These are phyloP conservation scores for Gymnothorax javanicus DNA, from an alignment of 2,797 vertebrate genomes.

Conservation along the genomic window DNA sequence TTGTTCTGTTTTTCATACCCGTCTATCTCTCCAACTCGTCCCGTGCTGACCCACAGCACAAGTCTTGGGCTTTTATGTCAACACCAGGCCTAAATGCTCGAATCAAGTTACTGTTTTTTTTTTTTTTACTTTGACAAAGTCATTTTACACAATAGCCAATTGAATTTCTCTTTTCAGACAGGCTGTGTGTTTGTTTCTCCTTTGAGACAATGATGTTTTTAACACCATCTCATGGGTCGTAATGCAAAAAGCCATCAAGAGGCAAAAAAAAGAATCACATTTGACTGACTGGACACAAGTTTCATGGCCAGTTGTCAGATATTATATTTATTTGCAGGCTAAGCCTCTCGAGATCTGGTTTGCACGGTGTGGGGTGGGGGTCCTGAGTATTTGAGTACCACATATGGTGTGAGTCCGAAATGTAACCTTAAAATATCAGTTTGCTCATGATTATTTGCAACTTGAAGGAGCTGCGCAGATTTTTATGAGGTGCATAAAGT, in stretches of 20 bases:
- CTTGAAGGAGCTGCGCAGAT: not conserved
- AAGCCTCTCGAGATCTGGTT: no score
- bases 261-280: not conserved
- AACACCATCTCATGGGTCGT: not conserved
- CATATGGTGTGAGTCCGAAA: not conserved
- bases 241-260: not conserved
- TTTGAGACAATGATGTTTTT: not conserved
- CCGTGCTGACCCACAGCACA: not conserved
- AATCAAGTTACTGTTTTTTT: not conserved
- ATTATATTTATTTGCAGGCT: not conserved
- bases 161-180: not conserved
- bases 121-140: not conserved
- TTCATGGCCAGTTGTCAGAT: not conserved
- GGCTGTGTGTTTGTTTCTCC: not conserved
- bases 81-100: not conserved
- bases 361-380: no score
- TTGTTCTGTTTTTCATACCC: slow-evolving; percentile 30
- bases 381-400: not conserved
- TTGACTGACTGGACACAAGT: not conserved
- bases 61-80: not conserved
- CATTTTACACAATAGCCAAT: not conserved
- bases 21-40: slow-evolving; percentile 24
- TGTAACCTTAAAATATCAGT: not conserved
- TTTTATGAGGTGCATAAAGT: not conserved
- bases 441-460: not conserved